These are phyloP conservation scores for Netelia fuscicornis DNA, from an alignment of 2,888 invertebrate species.

Conservation along the genomic window DNA sequence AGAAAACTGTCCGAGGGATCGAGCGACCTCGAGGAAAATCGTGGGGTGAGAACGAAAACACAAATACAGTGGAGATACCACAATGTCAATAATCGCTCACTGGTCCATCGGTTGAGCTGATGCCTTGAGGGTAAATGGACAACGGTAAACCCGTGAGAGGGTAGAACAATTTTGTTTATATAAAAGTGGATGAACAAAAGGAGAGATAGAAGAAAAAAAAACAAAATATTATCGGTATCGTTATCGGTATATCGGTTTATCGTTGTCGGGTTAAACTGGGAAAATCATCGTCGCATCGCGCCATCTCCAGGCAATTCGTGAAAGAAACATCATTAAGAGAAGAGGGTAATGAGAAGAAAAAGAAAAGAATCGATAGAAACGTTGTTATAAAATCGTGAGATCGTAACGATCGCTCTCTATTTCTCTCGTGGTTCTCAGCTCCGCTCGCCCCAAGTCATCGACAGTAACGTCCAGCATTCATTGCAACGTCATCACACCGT, in stretches of 20 bases:
- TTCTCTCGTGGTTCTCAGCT: slow-evolving; percentile 75
- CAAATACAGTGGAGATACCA: background rate
- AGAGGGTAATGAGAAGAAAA: slow-evolving; percentile 36
- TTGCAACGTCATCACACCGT: slow-evolving; percentile 67
- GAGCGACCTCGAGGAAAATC: slow-evolving; percentile 17
- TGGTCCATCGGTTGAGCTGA: slow-evolving; percentile 53
- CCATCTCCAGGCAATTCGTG: slow-evolving; percentile 70
- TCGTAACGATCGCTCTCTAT: slow-evolving; percentile 44
- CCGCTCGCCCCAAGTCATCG: slow-evolving; percentile 78
- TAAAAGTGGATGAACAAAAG: slow-evolving; percentile 23
- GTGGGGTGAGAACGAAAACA: slow-evolving; percentile 42
- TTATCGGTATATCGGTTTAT: slow-evolving; percentile 10
- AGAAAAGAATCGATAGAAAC: slow-evolving; percentile 54
- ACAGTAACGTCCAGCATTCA: slow-evolving; percentile 64
- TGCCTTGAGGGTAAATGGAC: slow-evolving; percentile 2
- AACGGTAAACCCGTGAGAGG: background rate
- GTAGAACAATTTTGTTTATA: slow-evolving; percentile 33
- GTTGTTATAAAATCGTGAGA: slow-evolving; percentile 41
- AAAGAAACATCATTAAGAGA: slow-evolving; percentile 48
- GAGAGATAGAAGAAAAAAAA: slow-evolving; percentile 11
- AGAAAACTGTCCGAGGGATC: background rate
- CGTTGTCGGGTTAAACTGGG: slow-evolving; percentile 75
- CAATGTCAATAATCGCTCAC: slow-evolving; percentile 64
- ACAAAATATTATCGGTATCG: slow-evolving; percentile 23
- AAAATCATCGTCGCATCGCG: slow-evolving; percentile 83